Evolutionary conservation across 2,888 invertebrate species (phyloP), one percentile per base, ranked within the genome.

Genomic region (Rhaphigaster nebulosa): DNA sequence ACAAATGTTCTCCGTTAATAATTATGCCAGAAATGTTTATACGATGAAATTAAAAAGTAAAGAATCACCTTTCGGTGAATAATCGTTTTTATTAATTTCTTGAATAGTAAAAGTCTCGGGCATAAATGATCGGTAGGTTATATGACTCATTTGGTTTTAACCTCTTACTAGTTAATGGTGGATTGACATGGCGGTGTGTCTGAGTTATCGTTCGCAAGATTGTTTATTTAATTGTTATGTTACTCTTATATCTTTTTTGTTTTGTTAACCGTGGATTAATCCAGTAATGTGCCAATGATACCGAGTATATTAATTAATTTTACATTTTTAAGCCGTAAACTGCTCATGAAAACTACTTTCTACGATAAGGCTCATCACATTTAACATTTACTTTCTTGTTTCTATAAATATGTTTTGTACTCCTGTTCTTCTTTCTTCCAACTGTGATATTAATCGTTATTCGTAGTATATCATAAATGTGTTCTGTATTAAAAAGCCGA

Each of bases 131-230:
- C 80, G 90, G 90, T 90, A 90, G 90, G 90, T 90, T 90, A 89
- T 90, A 89, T 90, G 90, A 90, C 84, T 90, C 90, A 90, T 80
- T 90, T 84, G 84, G 90, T 90, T 90, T 90, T 90, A 90, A 90
- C 90, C 90, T 90, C 90, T 56, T 56, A 80, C 90, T n/a, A 87
- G 52, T 80, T 90, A 90, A 90, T 90, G 90, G 90, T 34, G 87
- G 90, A 87, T 84, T 80, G 90, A 87, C 90, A 90, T 90, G 90
- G 90, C 90, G 90, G 90, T 90, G 90, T 90, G 76, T 90, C 90
- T 52, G 52, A 87, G 29, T 90, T 65, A 60, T 90, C 87, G 60
- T 60, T n/a, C 50, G 65, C 65, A 87, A 29, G 23, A 90, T 76
- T 76, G 87, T 87, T 87, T 87, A 87, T 90, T 90, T 90, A 65